Evolutionary conservation across 2,888 invertebrate species (phyloP).

Genomic region (Thumatha senex): DNA sequence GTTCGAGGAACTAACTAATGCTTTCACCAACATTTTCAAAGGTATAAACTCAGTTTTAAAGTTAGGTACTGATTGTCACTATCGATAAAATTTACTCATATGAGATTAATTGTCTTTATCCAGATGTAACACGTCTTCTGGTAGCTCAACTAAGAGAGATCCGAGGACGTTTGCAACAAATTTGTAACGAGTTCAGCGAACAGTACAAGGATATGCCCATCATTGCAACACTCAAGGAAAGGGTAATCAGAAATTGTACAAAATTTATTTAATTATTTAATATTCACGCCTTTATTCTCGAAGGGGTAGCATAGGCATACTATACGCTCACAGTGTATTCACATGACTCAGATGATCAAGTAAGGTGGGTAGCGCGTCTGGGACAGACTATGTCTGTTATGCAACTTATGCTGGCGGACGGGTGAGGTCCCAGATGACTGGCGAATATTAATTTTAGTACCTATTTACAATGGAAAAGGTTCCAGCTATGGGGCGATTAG

Average conservation of each 20-base stretch:
- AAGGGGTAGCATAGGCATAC: no score
- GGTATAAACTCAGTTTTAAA: conserved; percentile 48
- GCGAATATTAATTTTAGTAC: no score
- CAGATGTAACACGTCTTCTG: conserved; percentile 70
- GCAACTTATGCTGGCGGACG: no score
- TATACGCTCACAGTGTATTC: no score
- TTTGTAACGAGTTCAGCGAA: conserved; percentile 56
- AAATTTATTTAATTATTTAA: no score
- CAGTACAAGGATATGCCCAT: conserved; percentile 72
- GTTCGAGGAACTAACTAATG: conserved; percentile 83
- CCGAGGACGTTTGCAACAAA: conserved; percentile 52
- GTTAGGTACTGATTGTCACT: neutral
- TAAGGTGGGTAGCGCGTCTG: no score
- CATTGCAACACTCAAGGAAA: conserved; percentile 61
- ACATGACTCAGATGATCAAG: no score
- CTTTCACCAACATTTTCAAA: conserved; percentile 77
- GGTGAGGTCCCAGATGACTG: no score
- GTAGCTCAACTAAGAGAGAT: conserved; percentile 72
- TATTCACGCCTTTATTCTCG: no score
- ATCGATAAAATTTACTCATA: neutral
- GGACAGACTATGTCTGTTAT: no score
- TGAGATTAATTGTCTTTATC: neutral
- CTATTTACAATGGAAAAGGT: no score
- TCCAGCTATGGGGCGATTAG: no score
- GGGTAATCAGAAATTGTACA: conserved; percentile 44